Percentiles rank a stretch among this genome's conserved stretches.
phyloP scores from a whole-genome alignment of 1,140 invertebrate species.

The Drosophila nannoptera region DNA sequence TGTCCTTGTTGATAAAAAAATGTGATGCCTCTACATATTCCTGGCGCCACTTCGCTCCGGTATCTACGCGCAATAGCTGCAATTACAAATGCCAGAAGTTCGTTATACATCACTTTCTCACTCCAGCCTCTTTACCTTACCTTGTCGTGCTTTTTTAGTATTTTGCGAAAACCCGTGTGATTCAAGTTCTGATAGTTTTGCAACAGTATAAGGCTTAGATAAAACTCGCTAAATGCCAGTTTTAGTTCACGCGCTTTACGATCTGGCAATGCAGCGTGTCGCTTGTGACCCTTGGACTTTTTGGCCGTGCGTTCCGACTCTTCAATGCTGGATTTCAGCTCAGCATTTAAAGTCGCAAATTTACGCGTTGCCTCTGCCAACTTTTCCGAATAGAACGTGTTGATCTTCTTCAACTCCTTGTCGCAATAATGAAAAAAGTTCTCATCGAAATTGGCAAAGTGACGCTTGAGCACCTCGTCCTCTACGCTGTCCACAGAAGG shows the following conservation, averaged over 20 bases:
- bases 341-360: constrained; percentile 93
- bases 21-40: constrained; percentile 95
- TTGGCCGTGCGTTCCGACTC: constrained; percentile 81
- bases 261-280: constrained; percentile 82
- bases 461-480: constrained; percentile 91
- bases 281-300: constrained; percentile 81
- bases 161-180: constrained; percentile 99
- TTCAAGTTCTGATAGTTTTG: constrained; percentile 97
- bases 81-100: not conserved
- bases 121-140: constrained; percentile 80
- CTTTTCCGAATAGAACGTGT: constrained; percentile 99
- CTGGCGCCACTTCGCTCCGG: constrained; percentile 92
- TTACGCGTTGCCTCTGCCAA: constrained; percentile 97
- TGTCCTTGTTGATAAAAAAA: constrained; percentile 98
- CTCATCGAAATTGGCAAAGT: constrained; percentile 97
- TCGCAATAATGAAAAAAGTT: constrained; percentile 97
- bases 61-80: constrained; percentile 81
- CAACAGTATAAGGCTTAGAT: constrained; percentile 95
- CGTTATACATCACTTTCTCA: not conserved
- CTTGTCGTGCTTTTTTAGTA: constrained; percentile 99
- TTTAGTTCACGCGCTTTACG: constrained; percentile 93
- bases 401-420: constrained; percentile 97
- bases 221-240: constrained; percentile 99
- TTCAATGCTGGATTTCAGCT: constrained; percentile 89
- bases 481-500: constrained; percentile 92